A percentile compares a stretch with the other conserved stretches of the same genome.
Evolutionary conservation across 30 jellyfish, hydroid and myxozoan genomes (phyloP).

Genomic region (Cassiopea andromeda): DNA sequence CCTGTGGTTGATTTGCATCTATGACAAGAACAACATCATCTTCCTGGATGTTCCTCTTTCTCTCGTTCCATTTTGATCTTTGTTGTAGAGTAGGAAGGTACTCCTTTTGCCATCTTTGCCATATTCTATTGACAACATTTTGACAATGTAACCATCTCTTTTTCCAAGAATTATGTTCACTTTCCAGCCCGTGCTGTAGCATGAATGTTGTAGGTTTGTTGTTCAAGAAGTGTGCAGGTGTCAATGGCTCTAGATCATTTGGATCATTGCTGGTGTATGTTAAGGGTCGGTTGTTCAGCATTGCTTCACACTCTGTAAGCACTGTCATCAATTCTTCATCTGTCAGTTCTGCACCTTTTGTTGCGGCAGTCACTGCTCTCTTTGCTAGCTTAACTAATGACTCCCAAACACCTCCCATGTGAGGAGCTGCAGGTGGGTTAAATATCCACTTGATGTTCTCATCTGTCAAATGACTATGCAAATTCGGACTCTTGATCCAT

Average conservation of each 20-base stretch:
- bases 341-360: conserved; percentile 24
- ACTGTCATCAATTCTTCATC: conserved; percentile 40
- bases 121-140: conserved; percentile 24
- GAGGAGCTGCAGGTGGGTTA: conserved; percentile 65
- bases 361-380: conserved; percentile 31
- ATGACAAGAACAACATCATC: conserved; percentile 26
- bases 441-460: conserved; percentile 43
- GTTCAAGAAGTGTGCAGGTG: conserved; percentile 28
- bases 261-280: conserved; percentile 31
- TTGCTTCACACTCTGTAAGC: conserved; percentile 36
- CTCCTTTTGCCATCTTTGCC: conserved; percentile 39
- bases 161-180: not conserved
- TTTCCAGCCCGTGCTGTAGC: conserved; percentile 26
- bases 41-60: conserved; percentile 32
- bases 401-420: conserved; percentile 56
- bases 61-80: conserved; percentile 31
- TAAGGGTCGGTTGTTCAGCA: conserved; percentile 46
- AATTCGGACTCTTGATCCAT: conserved; percentile 23
- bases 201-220: conserved; percentile 14
- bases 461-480: conserved; percentile 9
- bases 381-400: conserved; percentile 34
- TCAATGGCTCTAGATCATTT: conserved; percentile 34
- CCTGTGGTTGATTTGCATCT: conserved; percentile 43
- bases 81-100: conserved; percentile 33
- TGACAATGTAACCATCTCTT: conserved; percentile 19